phyloP scores from a whole-genome alignment of 2,888 invertebrate species.

The Fissipunctia ypsillon region DNA sequence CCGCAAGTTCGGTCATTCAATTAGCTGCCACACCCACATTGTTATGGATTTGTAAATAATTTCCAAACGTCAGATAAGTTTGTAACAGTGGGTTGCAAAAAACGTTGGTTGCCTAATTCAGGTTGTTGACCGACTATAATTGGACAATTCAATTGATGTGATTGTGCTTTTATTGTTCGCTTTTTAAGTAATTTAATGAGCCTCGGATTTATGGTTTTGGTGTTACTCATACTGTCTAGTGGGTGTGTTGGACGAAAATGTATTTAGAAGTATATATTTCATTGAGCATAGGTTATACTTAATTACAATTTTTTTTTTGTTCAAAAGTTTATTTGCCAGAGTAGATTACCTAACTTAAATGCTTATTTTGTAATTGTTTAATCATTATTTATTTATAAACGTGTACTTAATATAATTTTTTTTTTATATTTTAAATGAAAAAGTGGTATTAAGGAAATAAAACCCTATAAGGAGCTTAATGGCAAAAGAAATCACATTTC shows the following conservation, averaged over 20 bases:
- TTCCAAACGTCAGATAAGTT: slow-evolving; percentile 52
- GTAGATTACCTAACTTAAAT: background rate
- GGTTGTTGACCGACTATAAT: slow-evolving; percentile 61
- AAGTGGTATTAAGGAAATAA: background rate
- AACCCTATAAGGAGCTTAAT: background rate
- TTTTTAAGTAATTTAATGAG: slow-evolving; percentile 49
- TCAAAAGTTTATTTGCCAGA: background rate
- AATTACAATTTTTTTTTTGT: background rate
- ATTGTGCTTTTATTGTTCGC: slow-evolving; percentile 58
- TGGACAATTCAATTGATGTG: slow-evolving; percentile 65
- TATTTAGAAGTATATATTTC: background rate
- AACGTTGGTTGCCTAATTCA: slow-evolving; percentile 50
- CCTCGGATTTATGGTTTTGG: slow-evolving; percentile 45
- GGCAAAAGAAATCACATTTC: background rate
- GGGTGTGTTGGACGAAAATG: background rate
- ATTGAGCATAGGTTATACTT: background rate
- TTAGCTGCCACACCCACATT: slow-evolving; percentile 50
- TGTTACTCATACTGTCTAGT: slow-evolving; percentile 9
- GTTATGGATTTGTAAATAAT: slow-evolving; percentile 54
- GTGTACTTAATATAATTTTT: too few relatives aligned
- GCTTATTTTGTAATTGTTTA: background rate
- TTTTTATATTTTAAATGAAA: too few relatives aligned
- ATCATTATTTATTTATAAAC: too few relatives aligned
- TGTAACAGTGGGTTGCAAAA: slow-evolving; percentile 58
- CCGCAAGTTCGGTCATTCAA: slow-evolving; percentile 35